Evolutionary conservation across 2,113 vertebrate species (phyloP), one percentile per base, ranked within the genome.

Genomic region (Nothoprocta perdicaria): DNA sequence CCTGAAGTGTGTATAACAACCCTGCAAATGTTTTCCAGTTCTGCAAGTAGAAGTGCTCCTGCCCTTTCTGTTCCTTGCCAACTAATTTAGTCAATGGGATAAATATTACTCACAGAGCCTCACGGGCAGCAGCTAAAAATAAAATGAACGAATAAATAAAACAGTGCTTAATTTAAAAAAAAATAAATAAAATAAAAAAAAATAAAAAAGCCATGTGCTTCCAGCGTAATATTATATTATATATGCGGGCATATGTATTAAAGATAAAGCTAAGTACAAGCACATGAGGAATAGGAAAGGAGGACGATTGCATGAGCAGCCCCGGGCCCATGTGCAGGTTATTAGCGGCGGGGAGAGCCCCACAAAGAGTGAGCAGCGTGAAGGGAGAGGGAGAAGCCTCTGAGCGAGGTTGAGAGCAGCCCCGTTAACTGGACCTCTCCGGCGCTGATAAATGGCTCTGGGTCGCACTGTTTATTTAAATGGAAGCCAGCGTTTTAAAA

Each of bases 1-100:
- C 88, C 92, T 79, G 41, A 82, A 88, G 53, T 65, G 26, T 86
- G 45, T 87, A 75, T 88, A 95, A 86, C 80, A 86, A 60, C 26
- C 31, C 58, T 58, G 66, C 89, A 96, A 88, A 91, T 91, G 93
- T 84, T 96, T 95, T 96, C 93, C 93, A 81, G 82, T 91, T 89
- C 31, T 31, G 66, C 5, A 0, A 53, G 45, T 27, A 82, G 31
- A 6, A 1, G 65, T 62, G 55, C n/a, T 69, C 4, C 0, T 5
- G 11, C 61, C 27, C 63, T 79, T 79, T 83, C n/a, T 91, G 29
- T 6, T 10, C 60, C 84, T 84, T 1, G 0, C 6, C 24, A 46
- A 35, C 12, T 81, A 55, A 61, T 69, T 86, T 84, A 79, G 69
- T 52, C 84, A 74, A 72, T 24, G 26, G 65, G 23, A 33, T 73